Evolutionary conservation across 2,888 invertebrate species (phyloP).

Genomic region (Meteorus colon): DNA sequence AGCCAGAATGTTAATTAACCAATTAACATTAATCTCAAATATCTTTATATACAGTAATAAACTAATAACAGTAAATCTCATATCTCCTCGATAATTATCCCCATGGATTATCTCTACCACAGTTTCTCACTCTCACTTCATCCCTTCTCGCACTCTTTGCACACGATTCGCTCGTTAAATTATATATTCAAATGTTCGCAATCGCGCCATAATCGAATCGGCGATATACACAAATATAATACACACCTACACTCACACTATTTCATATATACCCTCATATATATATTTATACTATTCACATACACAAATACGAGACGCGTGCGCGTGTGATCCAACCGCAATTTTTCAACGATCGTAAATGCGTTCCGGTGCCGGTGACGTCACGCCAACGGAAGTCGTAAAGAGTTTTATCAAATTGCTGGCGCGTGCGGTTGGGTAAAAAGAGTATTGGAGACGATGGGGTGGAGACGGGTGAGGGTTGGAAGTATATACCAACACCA

Average conservation of each 20-base stretch:
- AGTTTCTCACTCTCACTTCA: constrained; percentile 1
- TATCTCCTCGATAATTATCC: constrained; percentile 29
- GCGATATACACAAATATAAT: neutral
- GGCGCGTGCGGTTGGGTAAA: constrained; percentile 59
- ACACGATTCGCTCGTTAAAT: constrained; percentile 32
- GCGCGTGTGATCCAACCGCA: constrained; percentile 27
- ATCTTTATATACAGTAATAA: neutral
- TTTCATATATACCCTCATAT: neutral
- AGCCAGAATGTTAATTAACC: constrained; percentile 2
- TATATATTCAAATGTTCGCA: constrained; percentile 32
- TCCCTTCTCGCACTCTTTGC: constrained; percentile 18
- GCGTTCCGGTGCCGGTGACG: constrained; percentile 51
- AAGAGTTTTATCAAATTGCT: constrained; percentile 60
- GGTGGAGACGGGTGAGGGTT: constrained; percentile 16
- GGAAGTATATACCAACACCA: constrained; percentile 25
- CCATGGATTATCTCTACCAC: constrained; percentile 15
- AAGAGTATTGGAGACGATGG: neutral
- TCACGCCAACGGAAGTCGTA: constrained; percentile 51
- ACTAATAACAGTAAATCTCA: constrained; percentile 4
- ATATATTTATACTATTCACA: neutral
- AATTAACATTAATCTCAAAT: constrained; percentile 10
- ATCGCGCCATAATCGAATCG: constrained; percentile 30
- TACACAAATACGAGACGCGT: constrained; percentile 1
- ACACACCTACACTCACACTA: neutral
- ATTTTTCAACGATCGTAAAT: constrained; percentile 49